These are phyloP conservation scores for Eudasyphora cyanicolor DNA, from an alignment of 2,888 invertebrate species.

Conservation along the genomic window DNA sequence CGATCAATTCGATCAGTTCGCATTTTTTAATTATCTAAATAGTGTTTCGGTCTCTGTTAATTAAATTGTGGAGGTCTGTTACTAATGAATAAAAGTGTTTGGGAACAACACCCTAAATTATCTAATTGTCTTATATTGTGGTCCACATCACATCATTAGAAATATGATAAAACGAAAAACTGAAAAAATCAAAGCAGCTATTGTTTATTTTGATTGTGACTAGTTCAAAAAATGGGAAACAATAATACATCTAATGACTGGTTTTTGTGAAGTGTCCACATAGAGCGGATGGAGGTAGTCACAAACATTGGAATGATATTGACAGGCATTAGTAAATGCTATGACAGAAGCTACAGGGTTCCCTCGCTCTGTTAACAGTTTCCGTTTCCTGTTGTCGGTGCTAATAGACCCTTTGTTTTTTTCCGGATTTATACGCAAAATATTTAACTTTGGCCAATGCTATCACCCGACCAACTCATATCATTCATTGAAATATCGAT, in stretches of 20 bases:
- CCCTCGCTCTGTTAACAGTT: neutral
- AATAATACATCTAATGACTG: neutral
- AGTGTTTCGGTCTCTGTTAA: too few relatives aligned
- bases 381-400: slow-evolving; percentile 9
- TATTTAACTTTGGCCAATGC: neutral
- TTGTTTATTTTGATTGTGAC: neutral
- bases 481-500: slow-evolving; percentile 21
- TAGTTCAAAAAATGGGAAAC: neutral
- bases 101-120: too few relatives aligned
- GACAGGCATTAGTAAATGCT: neutral
- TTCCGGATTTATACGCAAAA: neutral
- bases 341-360: neutral
- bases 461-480: neutral
- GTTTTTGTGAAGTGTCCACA: too few relatives aligned
- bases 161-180: too few relatives aligned
- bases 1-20: too few relatives aligned
- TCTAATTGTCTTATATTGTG: too few relatives aligned
- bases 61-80: too few relatives aligned
- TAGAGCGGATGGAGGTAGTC: neutral
- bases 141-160: too few relatives aligned
- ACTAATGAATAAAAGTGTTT: too few relatives aligned
- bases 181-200: too few relatives aligned
- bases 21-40: too few relatives aligned
- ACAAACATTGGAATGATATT: neutral
- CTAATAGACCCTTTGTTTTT: neutral